Evolutionary conservation across 2,113 vertebrate genomes (phyloP).

Genomic region (Lampris incognitus): DNA sequence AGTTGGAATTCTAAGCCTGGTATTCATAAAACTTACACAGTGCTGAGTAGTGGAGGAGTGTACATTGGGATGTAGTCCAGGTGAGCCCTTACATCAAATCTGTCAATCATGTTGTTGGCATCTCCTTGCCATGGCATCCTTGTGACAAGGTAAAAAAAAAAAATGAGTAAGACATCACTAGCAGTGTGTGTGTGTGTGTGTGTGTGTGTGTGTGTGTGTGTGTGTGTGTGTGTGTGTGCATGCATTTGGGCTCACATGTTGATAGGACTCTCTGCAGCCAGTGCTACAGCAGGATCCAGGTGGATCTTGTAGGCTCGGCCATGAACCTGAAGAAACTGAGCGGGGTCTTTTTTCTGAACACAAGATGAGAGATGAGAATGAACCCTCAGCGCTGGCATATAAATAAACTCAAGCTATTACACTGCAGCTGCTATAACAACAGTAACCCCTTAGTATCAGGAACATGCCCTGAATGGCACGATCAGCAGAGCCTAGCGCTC

Average conservation of each 20-base stretch:
- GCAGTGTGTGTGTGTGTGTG: background rate
- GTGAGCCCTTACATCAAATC: slow-evolving; percentile 94
- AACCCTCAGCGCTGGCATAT: no score
- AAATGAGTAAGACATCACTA: background rate
- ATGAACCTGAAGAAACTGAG: slow-evolving; percentile 96
- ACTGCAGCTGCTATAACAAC: background rate
- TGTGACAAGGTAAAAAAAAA: background rate
- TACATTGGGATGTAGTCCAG: slow-evolving; percentile 94
- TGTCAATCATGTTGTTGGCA: slow-evolving; percentile 96
- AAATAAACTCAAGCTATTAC: no score
- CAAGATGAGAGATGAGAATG: slow-evolving; percentile 1
- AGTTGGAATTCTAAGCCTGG: background rate
- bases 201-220: background rate
- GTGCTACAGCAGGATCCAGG: slow-evolving; percentile 92
- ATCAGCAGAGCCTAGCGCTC: no score
- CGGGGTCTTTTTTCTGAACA: slow-evolving; percentile 93
- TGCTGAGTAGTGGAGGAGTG: slow-evolving; percentile 88
- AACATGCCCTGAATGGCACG: no score
- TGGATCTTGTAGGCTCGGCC: slow-evolving; percentile 95
- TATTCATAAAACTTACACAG: slow-evolving; percentile 83
- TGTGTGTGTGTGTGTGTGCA: background rate
- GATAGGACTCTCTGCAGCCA: slow-evolving; percentile 93
- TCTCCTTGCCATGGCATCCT: slow-evolving; percentile 99
- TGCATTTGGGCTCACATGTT: slow-evolving; percentile 88
- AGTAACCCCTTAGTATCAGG: background rate